Conservation (phyloP, 92 coral and sea anemone species). For the Porites rus region DNA sequence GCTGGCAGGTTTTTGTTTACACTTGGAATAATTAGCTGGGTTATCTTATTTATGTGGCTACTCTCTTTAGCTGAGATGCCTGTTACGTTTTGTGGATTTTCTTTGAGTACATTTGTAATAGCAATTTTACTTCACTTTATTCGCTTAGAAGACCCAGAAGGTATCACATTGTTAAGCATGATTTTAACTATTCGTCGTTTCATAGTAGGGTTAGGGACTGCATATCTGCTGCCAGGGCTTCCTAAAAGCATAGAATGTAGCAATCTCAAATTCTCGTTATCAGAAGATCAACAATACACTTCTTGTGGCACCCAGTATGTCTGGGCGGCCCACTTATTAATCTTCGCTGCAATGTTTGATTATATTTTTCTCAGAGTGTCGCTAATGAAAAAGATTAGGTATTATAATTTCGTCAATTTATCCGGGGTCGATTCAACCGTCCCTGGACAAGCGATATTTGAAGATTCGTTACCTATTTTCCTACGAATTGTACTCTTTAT, state of each 20-base stretch:
- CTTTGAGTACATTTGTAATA: not conserved
- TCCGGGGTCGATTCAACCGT: not conserved
- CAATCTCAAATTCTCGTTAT: not conserved
- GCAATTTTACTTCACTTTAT: not conserved
- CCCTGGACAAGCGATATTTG: slow-evolving; percentile 10
- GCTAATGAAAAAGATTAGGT: not conserved
- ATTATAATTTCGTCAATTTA: too few species aligned
- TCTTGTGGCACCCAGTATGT: not conserved
- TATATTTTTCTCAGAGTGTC: not conserved
- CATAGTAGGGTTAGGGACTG: not conserved
- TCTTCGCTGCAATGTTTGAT: not conserved
- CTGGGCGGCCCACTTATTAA: not conserved
- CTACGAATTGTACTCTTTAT: not conserved
- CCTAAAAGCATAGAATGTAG: not conserved
- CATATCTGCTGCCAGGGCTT: not conserved
- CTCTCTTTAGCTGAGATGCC: not conserved
- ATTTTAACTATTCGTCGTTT: not conserved
- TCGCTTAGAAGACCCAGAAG: not conserved
- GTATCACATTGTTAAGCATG: not conserved
- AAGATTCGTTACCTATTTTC: not conserved
- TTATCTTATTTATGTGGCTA: not conserved
- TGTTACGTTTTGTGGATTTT: not conserved
- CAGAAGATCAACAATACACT: not conserved
- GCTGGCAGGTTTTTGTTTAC: not conserved
- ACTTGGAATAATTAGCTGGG: not conserved